phyloP scores from a whole-genome alignment of 1,140 invertebrate species.

The Heterodera carotae region DNA sequence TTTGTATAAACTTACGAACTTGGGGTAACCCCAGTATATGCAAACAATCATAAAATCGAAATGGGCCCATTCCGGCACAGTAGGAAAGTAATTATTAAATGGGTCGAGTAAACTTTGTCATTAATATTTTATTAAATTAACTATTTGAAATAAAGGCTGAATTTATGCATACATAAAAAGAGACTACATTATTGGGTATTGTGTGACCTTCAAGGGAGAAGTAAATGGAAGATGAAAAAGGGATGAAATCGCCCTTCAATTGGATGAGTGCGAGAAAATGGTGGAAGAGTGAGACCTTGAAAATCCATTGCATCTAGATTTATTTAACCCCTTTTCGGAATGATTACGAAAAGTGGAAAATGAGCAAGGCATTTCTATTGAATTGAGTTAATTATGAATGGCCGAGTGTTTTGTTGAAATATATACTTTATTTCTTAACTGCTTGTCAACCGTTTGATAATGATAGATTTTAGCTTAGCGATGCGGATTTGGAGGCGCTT shows the following conservation, averaged over 20 bases:
- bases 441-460: background rate
- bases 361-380: too few species aligned
- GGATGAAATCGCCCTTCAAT: background rate
- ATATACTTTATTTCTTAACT: too few species aligned
- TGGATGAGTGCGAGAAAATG: background rate
- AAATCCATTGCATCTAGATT: background rate
- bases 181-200: background rate
- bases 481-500: conserved; percentile 32
- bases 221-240: background rate
- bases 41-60: too few species aligned
- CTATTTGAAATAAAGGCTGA: too few species aligned
- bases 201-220: conserved; percentile 1
- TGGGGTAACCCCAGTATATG: too few species aligned
- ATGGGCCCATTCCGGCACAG: too few species aligned
- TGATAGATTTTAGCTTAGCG: conserved; percentile 25
- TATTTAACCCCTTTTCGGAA: conserved; percentile 3
- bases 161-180: background rate
- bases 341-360: background rate
- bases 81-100: too few species aligned
- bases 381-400: conserved; percentile 1
- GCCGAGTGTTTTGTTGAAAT: too few species aligned
- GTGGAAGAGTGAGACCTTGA: conserved; percentile 9
- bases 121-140: too few species aligned
- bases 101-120: too few species aligned
- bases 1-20: too few species aligned